Conservation (phyloP, 2,113 vertebrate species). For the Piaya cayana region DNA sequence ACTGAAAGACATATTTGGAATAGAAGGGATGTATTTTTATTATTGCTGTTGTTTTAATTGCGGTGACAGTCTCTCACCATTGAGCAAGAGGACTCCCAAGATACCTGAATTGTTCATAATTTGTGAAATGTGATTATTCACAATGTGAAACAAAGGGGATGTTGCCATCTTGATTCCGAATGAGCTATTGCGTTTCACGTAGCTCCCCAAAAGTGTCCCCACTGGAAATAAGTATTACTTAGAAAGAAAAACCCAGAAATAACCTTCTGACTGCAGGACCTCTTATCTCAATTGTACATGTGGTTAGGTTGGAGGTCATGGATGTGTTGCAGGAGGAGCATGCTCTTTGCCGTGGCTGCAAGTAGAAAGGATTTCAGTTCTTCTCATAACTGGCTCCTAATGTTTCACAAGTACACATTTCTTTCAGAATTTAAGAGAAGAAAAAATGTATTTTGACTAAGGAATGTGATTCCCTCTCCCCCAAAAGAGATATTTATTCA, state of each 20-base stretch:
- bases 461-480: conserved; percentile 58
- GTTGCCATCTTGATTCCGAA: background rate
- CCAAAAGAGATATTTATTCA: conserved; percentile 64
- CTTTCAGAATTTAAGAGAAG: conserved; percentile 41
- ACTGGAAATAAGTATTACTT: background rate
- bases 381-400: conserved; percentile 5
- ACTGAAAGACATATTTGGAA: background rate
- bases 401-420: background rate
- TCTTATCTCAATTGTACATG: background rate
- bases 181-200: background rate
- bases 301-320: background rate
- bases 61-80: background rate
- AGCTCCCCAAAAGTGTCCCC: background rate
- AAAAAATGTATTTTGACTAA: conserved; percentile 31
- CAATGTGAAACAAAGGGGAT: background rate
- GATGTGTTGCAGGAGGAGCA: background rate
- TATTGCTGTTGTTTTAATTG: background rate
- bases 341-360: background rate
- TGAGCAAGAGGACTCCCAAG: background rate
- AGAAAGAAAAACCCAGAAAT: background rate
- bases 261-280: background rate
- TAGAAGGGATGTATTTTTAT: background rate
- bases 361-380: conserved; percentile 32
- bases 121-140: background rate
- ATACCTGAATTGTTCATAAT: background rate